These are phyloP conservation scores for Machimus atricapillus DNA, from an alignment of 2,888 invertebrate species.

Conservation along the genomic window DNA sequence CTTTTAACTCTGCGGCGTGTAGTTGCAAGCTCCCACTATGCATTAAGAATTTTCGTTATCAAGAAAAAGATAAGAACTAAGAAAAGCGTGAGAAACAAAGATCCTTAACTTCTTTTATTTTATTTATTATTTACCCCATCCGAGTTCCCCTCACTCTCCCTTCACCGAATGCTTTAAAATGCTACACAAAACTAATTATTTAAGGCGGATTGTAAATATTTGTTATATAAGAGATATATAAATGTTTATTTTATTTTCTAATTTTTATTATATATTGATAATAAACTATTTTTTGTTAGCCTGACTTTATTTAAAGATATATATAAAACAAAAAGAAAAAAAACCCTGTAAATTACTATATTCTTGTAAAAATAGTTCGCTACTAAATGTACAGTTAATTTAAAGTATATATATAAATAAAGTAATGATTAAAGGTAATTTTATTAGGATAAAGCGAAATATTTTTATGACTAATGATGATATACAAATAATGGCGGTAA, in stretches of 20 bases:
- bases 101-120: not conserved
- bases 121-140: not conserved
- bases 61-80: not conserved
- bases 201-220: conserved; percentile 31
- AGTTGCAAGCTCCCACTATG: not conserved
- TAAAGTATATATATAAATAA: conserved; percentile 12
- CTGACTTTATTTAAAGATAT: conserved; percentile 36
- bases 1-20: not conserved
- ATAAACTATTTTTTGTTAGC: conserved; percentile 30
- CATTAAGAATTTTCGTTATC: not conserved
- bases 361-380: conserved; percentile 36
- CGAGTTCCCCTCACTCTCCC: not conserved
- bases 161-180: conserved; percentile 35
- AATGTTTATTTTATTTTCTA: conserved; percentile 34
- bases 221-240: conserved; percentile 33
- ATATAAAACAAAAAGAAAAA: not conserved
- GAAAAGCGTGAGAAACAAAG: not conserved
- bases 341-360: conserved; percentile 35
- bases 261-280: conserved; percentile 28
- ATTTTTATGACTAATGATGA: conserved; percentile 29
- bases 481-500: not conserved
- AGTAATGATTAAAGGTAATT: conserved; percentile 23
- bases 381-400: conserved; percentile 39
- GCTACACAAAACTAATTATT: conserved; percentile 31
- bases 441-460: conserved; percentile 33